Evolutionary conservation across 2,113 vertebrate genomes (phyloP), one percentile per base, ranked within the genome.

Genomic region (Chunga burmeisteri): DNA sequence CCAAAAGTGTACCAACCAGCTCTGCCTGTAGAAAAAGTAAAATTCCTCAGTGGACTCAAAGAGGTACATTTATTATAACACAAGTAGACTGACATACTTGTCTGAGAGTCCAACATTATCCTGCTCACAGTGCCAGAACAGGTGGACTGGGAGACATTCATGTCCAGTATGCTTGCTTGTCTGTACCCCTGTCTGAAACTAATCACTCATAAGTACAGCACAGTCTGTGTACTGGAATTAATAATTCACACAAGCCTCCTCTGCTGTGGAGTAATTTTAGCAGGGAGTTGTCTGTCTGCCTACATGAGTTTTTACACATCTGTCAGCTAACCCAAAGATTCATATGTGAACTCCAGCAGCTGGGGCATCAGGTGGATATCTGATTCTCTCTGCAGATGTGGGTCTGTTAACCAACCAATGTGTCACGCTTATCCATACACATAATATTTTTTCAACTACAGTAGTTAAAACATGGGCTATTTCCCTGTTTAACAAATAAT

Each of bases 131-230:
- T 62, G 46, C 44, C 66, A 62, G 26, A 86, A 75, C 22, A 49
- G 59, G 55, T 86, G 20, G 53, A 81, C 29, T 47, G 81, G 55
- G 83, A 93, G 52, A 95, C 40, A 55, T 70, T 85, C 50, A 36
- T 16, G 44, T 40, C 26, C 36, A 81, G n/a, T 13, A 44, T 46
- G 49, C 71, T 65, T 72, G n/a, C 49, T 32, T 74, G 46, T 21
- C 72, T 59, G 17, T 82, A 79, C 5, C 21, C 29, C 42, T 75
- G 81, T 58, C 79, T 97, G 77, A 97, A 97, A 92, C 66, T 52
- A 50, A 81, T 78, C 56, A 65, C 18, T 71, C 55, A 86, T 46
- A 62, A 86, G 2, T 19, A 11, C 23, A 65, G 22, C 44, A 52
- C 46, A 50, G 36, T 27, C 71, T 77, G 65, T 42, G 30, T 67